These are phyloP conservation scores for Colostygia pectinataria DNA, from an alignment of 2,888 invertebrate species.

Conservation along the genomic window DNA sequence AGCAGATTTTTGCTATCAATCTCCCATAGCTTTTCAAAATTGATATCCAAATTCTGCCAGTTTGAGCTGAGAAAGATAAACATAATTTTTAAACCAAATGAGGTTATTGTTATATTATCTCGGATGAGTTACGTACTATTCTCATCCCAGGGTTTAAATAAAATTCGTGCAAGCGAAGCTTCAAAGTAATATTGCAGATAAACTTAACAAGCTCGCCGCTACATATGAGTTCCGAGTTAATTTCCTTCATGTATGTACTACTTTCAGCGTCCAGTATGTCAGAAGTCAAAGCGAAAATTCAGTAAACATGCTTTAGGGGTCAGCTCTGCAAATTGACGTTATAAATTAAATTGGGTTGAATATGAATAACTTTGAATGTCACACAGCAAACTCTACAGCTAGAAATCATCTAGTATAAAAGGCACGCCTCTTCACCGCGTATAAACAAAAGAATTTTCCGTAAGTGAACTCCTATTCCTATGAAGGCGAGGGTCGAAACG, in stretches of 20 bases:
- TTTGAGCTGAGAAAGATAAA: too few relatives aligned
- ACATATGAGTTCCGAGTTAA: slow-evolving; percentile 61
- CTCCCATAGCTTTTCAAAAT: too few relatives aligned
- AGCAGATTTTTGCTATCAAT: too few relatives aligned
- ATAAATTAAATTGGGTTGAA: slow-evolving; percentile 8
- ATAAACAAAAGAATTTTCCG: too few relatives aligned
- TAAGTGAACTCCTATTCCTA: too few relatives aligned
- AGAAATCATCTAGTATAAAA: too few relatives aligned
- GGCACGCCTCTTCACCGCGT: too few relatives aligned
- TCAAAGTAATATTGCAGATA: not conserved
- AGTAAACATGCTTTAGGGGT: slow-evolving; percentile 4
- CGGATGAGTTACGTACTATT: too few relatives aligned
- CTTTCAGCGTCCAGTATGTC: slow-evolving; percentile 27
- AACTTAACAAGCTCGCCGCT: not conserved
- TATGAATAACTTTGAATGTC: not conserved
- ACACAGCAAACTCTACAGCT: not conserved
- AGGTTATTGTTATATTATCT: too few relatives aligned
- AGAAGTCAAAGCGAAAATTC: slow-evolving; percentile 3
- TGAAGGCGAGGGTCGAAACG: not conserved
- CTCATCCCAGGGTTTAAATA: too few relatives aligned
- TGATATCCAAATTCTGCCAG: too few relatives aligned
- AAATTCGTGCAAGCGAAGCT: slow-evolving; percentile 2
- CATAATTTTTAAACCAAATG: too few relatives aligned
- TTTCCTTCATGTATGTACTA: slow-evolving; percentile 50
- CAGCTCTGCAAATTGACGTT: slow-evolving; percentile 6